Evolutionary conservation across 2,888 invertebrate species (phyloP).

Genomic region (Orchesellides sinensis): DNA sequence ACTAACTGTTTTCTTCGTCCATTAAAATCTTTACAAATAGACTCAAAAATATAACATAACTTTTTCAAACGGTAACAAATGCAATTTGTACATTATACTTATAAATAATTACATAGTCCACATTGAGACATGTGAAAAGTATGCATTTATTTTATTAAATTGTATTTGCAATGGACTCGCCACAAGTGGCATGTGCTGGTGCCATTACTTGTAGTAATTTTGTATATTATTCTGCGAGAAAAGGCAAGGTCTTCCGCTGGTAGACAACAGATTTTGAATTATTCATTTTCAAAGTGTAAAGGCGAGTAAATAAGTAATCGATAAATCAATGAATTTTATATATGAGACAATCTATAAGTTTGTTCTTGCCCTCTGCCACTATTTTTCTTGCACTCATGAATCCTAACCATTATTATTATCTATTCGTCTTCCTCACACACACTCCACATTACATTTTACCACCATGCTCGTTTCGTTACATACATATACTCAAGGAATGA

Average conservation of each 20-base stretch:
- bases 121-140: neutral
- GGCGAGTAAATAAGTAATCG: neutral
- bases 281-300: neutral
- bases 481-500: too few species aligned
- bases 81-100: too few species aligned
- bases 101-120: too few species aligned
- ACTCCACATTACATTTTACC: too few species aligned
- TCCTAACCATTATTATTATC: too few species aligned
- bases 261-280: neutral
- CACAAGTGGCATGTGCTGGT: neutral
- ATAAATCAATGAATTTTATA: constrained; percentile 2
- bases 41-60: too few species aligned
- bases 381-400: too few species aligned
- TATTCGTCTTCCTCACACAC: too few species aligned
- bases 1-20: too few species aligned
- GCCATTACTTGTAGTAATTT: neutral
- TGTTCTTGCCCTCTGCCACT: neutral
- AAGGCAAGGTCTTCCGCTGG: neutral
- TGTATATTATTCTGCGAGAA: neutral
- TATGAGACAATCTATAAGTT: neutral
- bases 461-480: too few species aligned
- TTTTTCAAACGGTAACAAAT: too few species aligned
- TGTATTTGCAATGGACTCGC: neutral
- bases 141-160: neutral
- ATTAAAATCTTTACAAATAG: too few species aligned